Evolutionary conservation across 2,797 vertebrate species (phyloP), one percentile per base, ranked within the genome.

Genomic region (Malurus leucopterus): DNA sequence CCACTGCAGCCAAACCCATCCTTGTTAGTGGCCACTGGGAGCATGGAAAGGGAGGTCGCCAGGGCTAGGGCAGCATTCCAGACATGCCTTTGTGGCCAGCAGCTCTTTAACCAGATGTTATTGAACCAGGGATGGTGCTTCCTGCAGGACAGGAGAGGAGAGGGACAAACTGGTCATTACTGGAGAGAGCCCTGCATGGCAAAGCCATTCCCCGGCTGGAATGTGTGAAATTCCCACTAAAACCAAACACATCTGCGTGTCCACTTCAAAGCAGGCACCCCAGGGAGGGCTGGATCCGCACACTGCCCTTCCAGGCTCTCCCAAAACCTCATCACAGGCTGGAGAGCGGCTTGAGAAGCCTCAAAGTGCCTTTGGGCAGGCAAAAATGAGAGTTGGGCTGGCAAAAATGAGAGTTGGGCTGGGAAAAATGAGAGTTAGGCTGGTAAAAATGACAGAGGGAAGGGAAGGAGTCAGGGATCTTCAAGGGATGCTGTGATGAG

Each of bases 141-240:
- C 47, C 47, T 47, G 61, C 54, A 30, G 41, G 67, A 61, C 8
- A 63, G 24, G 23, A 38, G 40, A 68, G 67, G 18, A 54, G 47
- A 54, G 61, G 49, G 50, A 26, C 54, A 41, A 68, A n/a, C 53
- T 68, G 84, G 30, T 87, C 22, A 23, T 73, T 73, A 44, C 34
- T 27, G 68, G 74, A 26, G 51, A 11, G 63, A 69, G 22, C 40
- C 64, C 6, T 5, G 43, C 40, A 30, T 34, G 71, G 89, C 79
- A 58, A 46, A 88, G 84, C 62, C 67, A 62, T 90, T 76, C 49
- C 78, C 64, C 38, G 40, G n/a, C 68, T 89, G 95, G 93, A 96
- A 96, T 91, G 95, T 61, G 14, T 92, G 94, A 96, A 96, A 97
- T 96, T 91, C n/a, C 85, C 27, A 8, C 54, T 72, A 75, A 91